Conservation (phyloP, 2,797 vertebrate genomes). For the Atherinosoma microstoma region DNA sequence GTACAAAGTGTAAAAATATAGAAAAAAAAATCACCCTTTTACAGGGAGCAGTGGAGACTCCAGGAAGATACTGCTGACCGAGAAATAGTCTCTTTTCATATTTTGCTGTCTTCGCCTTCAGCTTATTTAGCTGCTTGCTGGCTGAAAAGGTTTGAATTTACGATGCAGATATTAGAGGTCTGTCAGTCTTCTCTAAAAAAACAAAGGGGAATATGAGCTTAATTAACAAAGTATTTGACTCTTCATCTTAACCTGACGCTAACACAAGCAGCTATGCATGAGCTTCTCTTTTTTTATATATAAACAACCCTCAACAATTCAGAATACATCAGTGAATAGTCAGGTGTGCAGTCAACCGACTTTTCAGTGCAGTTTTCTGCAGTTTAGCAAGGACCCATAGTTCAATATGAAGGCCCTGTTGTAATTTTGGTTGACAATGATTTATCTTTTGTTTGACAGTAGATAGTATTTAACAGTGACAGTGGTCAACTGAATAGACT, state of each 20-base stretch:
- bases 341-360: neutral
- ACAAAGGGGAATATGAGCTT: neutral
- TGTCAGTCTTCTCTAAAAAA: neutral
- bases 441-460: neutral
- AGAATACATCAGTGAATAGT: neutral
- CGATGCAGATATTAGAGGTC: neutral
- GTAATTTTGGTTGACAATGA: neutral
- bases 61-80: neutral
- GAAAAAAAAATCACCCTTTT: conserved; percentile 6
- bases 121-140: neutral
- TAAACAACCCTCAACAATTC: neutral
- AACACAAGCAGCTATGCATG: neutral
- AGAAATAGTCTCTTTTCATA: neutral
- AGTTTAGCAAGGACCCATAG: neutral
- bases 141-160: neutral
- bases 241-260: neutral
- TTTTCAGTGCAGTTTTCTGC: neutral
- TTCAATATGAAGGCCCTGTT: neutral
- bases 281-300: neutral
- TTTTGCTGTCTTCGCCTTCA: neutral
- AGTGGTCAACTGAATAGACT: conserved; percentile 19
- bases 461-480: neutral
- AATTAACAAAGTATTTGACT: neutral
- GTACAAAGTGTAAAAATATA: conserved; percentile 5
- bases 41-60: neutral